Evolutionary conservation across 2,888 invertebrate species (phyloP).

Genomic region (Lamproptera curius): DNA sequence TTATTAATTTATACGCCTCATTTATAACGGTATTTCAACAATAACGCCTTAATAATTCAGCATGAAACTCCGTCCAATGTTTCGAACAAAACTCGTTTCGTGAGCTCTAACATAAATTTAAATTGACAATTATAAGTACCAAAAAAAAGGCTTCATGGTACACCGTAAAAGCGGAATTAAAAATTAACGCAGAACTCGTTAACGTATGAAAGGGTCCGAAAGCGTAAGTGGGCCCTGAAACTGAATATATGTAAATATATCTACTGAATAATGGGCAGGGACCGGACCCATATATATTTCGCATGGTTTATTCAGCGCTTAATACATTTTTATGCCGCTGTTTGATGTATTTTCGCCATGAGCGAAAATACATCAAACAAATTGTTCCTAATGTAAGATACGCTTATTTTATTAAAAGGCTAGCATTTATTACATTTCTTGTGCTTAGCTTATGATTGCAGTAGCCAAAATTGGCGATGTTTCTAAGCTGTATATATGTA

Average conservation of each 20-base stretch:
- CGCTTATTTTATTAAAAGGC: no score
- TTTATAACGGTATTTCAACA: background rate
- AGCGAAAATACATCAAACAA: background rate
- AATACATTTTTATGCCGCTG: slow-evolving; percentile 23
- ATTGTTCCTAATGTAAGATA: no score
- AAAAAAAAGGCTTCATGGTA: slow-evolving; percentile 33
- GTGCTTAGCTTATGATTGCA: no score
- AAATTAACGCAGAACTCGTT: slow-evolving; percentile 42
- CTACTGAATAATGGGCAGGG: background rate
- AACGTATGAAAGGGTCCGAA: slow-evolving; percentile 32
- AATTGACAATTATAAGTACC: slow-evolving; percentile 1
- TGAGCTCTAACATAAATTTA: slow-evolving; percentile 8
- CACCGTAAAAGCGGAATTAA: slow-evolving; percentile 49
- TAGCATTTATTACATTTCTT: no score
- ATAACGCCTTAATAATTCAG: background rate
- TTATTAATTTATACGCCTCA: background rate
- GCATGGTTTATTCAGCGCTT: background rate
- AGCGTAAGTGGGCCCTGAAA: slow-evolving; percentile 16
- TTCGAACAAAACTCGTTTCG: slow-evolving; percentile 6
- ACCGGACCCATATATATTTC: background rate
- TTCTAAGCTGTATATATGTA: no score
- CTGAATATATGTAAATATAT: slow-evolving; percentile 28
- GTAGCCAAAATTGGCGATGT: no score
- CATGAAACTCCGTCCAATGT: background rate
- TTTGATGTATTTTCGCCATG: background rate